Conservation (phyloP, 2,113 vertebrate genomes). For the Engraulis encrasicolus region DNA sequence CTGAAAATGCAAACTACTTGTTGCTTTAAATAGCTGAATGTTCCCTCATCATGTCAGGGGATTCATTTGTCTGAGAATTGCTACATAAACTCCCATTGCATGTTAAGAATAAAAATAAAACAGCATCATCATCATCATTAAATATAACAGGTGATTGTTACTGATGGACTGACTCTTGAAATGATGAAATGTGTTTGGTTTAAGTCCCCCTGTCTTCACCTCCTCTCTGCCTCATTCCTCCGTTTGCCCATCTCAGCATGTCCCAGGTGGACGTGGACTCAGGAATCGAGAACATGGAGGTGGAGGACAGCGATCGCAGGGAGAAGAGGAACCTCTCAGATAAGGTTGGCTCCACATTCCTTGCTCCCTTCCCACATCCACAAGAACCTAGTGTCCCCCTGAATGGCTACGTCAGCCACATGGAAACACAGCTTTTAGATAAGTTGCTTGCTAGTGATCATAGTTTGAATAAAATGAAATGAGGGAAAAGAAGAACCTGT, state of each 20-base stretch:
- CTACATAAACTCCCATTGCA: too few species aligned
- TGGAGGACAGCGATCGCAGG: slow-evolving; percentile 94
- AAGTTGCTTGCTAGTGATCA: too few species aligned
- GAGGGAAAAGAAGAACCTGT: too few species aligned
- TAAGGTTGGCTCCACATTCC: slow-evolving; percentile 87
- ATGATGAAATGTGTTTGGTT: background rate
- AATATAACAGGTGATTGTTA: background rate
- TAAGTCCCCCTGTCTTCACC: background rate
- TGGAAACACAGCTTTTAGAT: too few species aligned
- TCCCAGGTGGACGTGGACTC: slow-evolving; percentile 99
- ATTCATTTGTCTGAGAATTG: too few species aligned
- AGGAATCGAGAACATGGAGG: slow-evolving; percentile 99
- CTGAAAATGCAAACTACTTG: too few species aligned
- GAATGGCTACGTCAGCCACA: background rate
- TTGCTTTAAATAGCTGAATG: too few species aligned
- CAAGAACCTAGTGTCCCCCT: background rate
- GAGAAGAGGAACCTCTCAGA: slow-evolving; percentile 93
- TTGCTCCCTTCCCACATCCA: background rate
- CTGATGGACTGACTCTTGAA: background rate
- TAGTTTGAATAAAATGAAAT: too few species aligned
- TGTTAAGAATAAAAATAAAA: background rate
- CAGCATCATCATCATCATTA: background rate
- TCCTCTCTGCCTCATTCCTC: background rate
- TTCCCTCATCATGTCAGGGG: too few species aligned
- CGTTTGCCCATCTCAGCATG: slow-evolving; percentile 78